Evolutionary conservation across 2,888 invertebrate genomes (phyloP), one percentile per base, ranked within the genome.

Genomic region (Orchesellides sinensis): DNA sequence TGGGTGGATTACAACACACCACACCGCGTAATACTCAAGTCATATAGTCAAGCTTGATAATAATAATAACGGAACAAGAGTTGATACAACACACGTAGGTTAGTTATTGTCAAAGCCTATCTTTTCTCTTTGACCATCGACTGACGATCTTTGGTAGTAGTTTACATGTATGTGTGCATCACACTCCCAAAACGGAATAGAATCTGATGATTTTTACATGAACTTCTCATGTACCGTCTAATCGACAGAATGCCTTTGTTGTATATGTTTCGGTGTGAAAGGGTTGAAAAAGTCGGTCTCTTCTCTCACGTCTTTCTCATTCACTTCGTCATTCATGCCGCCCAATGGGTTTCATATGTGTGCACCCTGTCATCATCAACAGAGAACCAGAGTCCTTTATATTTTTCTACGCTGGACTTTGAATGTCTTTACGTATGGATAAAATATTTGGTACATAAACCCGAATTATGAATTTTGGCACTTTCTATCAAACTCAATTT

Each of bases 191-290:
- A 82, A 82, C 74, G 70, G 75, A 65, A 75, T 75, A 75, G 70
- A 75, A 82, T 70, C 82, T 82, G 82, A 75, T 82, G 82, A 82
- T 82, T 82, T 70, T 82, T 75, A 65, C 75, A 82, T 82, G 75
- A 82, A 70, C 68, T 54, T 25, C 23, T 14, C 32, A 45, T 72
- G 47, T 63, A 66, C 23, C 77, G 49, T 68, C 69, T 61, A 49
- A 69, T 21, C 52, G 65, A 19, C 49, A 6, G 35, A 56, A 29
- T 47, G 61, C 25, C 56, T 12, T 21, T 4, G 27, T 59, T 10
- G n/a, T 40, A 40, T 17, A 52, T 52, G 19, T 2, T 59, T 21
- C 8, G 29, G 29, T 59, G 17, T 14, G 8, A 68, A 29, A 54
- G 21, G 32, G 17, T 35, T 10, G 17, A n/a, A n/a, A n/a, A n/a